Evolutionary conservation across 2,113 vertebrate species (phyloP), one percentile per base, ranked within the genome.

Genomic region (Tichodroma muraria): DNA sequence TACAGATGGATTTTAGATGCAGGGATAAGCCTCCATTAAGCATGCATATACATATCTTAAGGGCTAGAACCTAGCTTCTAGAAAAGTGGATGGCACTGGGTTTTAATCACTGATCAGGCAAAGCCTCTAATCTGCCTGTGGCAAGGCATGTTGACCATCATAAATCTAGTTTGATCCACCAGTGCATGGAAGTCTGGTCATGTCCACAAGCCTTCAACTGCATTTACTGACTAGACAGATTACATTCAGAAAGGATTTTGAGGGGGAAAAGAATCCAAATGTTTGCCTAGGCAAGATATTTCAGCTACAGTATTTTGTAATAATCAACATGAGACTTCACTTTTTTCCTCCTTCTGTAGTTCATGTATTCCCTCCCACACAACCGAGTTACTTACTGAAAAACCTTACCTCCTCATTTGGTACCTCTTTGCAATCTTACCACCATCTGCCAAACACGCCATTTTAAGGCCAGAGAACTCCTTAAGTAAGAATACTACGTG

Each of bases 1-100:
- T 72, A 88, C 52, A 90, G 90, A 78, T 21, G 45, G 87, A 76
- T 91, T 91, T 85, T 16, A 77, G 68, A 91, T 49, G 75, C 64
- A 82, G 0, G 2, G 35, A 44, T 52, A 79, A 91, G 50, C 23
- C 33, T 95, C 44, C 44, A 47, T 72, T 80, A 77, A 83, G 38
- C 63, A 85, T 19, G 73, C 11, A 57, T 54, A 90, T 30, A 38
- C 13, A 52, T 56, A 83, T 37, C 44, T 70, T 85, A 89, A 85
- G 45, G 27, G n/a, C 44, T 77, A 61, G 27, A 82, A 54, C 11
- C 14, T 23, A 44, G 38, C 65, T 83, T 88, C 60, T 80, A 75
- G 52, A 94, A 70, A 89, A 90, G 69, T 56, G 19, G 15, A 80
- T 77, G 40, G 54, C 30, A 40, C 16, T 52, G 23, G 35, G 13